Conservation (phyloP, 2,888 invertebrate genomes). For the Acanthacorydalis orientalis region DNA sequence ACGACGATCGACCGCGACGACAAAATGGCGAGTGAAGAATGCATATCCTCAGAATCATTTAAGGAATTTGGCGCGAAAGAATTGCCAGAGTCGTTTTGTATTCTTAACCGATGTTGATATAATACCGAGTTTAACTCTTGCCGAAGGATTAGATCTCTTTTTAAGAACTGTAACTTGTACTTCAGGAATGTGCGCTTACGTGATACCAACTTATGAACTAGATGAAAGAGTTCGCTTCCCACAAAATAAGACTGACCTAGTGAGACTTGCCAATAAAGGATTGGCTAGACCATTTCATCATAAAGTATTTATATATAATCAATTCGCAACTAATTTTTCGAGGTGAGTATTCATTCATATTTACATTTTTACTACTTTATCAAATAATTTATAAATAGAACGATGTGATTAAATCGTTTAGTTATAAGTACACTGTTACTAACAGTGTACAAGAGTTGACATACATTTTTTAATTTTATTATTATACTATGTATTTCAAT, state of each 20-base stretch:
- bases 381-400: too few relatives aligned
- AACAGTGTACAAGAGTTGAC: too few relatives aligned
- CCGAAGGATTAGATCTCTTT: conserved; percentile 52
- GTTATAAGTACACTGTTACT: too few relatives aligned
- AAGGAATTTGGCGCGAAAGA: conserved; percentile 71
- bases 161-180: conserved; percentile 39
- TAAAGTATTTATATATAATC: conserved; percentile 83
- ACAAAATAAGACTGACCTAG: conserved; percentile 58
- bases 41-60: conserved; percentile 82
- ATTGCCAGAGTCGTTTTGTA: conserved; percentile 63
- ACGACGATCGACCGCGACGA: conserved; percentile 40
- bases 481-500: too few relatives aligned
- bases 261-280: conserved; percentile 59
- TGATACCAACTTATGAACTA: conserved; percentile 79
- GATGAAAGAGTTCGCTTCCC: conserved; percentile 67
- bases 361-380: too few relatives aligned
- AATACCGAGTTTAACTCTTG: conserved; percentile 60
- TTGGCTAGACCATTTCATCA: conserved; percentile 79
- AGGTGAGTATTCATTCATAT: conserved; percentile 34
- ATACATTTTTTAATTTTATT: too few relatives aligned
- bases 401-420: too few relatives aligned
- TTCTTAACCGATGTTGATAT: conserved; percentile 81
- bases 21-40: conserved; percentile 55
- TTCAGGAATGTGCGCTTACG: conserved; percentile 58
- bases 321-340: conserved; percentile 80